Conservation (phyloP, 2,888 invertebrate genomes). For the Polietes domitor region DNA sequence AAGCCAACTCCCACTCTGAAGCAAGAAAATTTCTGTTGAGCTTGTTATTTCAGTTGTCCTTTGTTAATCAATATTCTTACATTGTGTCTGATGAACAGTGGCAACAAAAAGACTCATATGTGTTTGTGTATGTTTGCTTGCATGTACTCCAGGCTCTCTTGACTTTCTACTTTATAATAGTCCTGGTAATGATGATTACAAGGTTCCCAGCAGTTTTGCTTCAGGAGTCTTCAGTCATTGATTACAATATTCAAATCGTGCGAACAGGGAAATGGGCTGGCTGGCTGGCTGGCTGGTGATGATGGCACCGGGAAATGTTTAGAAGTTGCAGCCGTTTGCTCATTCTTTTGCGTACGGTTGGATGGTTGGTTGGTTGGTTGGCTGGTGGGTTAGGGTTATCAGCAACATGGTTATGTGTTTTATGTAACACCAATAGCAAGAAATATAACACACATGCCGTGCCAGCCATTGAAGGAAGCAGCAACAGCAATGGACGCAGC, state of each 20-base stretch:
- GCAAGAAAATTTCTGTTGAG: not conserved
- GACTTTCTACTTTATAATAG: slow-evolving; percentile 52
- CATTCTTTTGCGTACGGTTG: not conserved
- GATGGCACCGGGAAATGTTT: not conserved
- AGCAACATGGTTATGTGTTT: slow-evolving; percentile 21
- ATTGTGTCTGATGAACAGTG: slow-evolving; percentile 15
- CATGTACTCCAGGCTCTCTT: slow-evolving; percentile 48
- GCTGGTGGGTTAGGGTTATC: not conserved
- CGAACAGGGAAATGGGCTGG: no score
- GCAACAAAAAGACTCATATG: slow-evolving; percentile 10
- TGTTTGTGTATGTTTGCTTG: slow-evolving; percentile 19
- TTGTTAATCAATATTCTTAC: slow-evolving; percentile 38
- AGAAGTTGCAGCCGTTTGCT: not conserved
- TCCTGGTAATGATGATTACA: slow-evolving; percentile 57
- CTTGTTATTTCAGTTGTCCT: slow-evolving; percentile 20
- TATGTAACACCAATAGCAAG: slow-evolving; percentile 58
- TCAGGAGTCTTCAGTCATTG: slow-evolving; percentile 57
- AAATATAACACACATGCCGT: slow-evolving; percentile 41
- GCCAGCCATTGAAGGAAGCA: not conserved
- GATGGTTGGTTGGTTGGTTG: not conserved
- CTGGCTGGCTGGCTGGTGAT: no score
- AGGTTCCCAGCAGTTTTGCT: slow-evolving; percentile 53
- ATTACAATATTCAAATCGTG: slow-evolving; percentile 60
- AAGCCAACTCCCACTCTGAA: not conserved
- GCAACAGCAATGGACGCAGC: no score